These are phyloP conservation scores for Actinia equina DNA, from an alignment of 64 coral and sea anemone genomes.

Conservation along the genomic window DNA sequence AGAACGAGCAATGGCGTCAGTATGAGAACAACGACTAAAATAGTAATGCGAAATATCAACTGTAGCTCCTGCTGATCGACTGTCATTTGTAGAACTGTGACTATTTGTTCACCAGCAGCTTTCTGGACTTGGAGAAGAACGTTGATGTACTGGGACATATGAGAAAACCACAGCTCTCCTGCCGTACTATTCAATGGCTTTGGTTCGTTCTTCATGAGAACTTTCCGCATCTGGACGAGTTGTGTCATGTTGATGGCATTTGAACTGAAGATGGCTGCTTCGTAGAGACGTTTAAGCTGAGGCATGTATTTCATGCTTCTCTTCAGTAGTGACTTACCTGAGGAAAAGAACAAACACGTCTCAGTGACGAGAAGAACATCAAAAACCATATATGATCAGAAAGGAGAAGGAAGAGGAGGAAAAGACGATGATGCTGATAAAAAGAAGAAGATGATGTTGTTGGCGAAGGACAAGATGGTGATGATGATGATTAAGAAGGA, in stretches of 20 bases:
- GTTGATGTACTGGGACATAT: slow-evolving; percentile 61
- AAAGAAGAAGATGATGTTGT: too few relatives aligned
- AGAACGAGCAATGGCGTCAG: slow-evolving; percentile 27
- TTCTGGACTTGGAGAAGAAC: slow-evolving; percentile 59
- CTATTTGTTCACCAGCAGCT: slow-evolving; percentile 12
- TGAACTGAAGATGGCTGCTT: not conserved
- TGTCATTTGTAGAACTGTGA: not conserved
- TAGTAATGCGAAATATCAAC: not conserved
- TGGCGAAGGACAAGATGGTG: too few relatives aligned
- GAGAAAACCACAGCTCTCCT: slow-evolving; percentile 43
- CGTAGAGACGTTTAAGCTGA: not conserved
- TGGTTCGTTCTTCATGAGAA: slow-evolving; percentile 46
- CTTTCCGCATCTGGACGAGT: slow-evolving; percentile 23
- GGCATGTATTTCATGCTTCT: slow-evolving; percentile 32
- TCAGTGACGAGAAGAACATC: not conserved
- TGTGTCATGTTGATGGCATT: slow-evolving; percentile 4
- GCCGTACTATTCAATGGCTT: not conserved
- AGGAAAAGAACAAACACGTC: not conserved
- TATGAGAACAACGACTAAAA: slow-evolving; percentile 22
- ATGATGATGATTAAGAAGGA: not conserved
- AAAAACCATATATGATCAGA: not conserved
- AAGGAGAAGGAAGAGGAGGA: not conserved
- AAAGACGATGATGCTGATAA: not conserved
- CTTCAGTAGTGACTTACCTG: not conserved
- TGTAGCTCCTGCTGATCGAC: not conserved